Evolutionary conservation across 1,140 invertebrate genomes (phyloP).

Genomic region (Elysia chlorotica): DNA sequence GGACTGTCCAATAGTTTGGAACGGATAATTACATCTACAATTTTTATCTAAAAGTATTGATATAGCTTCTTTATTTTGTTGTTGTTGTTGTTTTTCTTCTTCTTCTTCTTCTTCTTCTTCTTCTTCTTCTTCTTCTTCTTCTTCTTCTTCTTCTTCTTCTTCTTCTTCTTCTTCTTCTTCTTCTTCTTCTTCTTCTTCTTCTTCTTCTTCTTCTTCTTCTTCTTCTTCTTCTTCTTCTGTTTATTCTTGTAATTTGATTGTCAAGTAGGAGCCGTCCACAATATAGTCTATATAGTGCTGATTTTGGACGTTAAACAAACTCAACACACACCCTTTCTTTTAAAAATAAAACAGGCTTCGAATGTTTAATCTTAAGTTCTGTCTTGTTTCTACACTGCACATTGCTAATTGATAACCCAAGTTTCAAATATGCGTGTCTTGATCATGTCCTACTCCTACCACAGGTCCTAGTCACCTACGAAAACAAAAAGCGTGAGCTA

Average conservation of each 20-base stretch:
- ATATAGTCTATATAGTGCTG: neutral
- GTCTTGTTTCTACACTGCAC: neutral
- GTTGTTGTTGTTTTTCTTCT: no score
- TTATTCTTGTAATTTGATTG: no score
- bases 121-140: neutral
- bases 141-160: no score
- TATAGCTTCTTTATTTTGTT: neutral
- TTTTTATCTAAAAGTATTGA: neutral
- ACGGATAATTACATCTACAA: neutral
- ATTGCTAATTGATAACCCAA: neutral
- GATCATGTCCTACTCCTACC: neutral
- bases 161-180: no score
- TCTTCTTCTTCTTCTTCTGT: no score
- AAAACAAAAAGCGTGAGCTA: slow-evolving; percentile 28
- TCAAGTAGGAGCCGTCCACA: no score
- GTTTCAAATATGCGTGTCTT: neutral
- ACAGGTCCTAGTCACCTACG: slow-evolving; percentile 17
- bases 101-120: neutral
- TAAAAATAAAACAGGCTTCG: neutral
- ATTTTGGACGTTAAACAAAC: neutral
- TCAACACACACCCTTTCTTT: neutral
- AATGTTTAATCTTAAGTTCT: neutral
- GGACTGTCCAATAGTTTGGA: neutral
- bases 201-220: no score
- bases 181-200: no score